phyloP scores from a whole-genome alignment of 2,888 invertebrate genomes.

The Desoria tigrina region DNA sequence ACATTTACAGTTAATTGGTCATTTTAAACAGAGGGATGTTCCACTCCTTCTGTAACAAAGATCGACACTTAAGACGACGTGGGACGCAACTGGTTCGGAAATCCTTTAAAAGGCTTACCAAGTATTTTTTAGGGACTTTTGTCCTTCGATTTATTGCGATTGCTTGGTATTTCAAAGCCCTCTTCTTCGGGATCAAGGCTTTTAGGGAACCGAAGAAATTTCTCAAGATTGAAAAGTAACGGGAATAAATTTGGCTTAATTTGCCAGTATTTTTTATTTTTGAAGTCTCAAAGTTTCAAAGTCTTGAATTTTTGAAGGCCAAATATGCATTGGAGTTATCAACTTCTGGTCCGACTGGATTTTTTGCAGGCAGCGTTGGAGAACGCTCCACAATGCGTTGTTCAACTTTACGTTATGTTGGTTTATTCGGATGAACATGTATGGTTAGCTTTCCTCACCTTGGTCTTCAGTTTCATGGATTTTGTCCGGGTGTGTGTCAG shows the following conservation, averaged over 20 bases:
- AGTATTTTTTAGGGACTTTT: conserved; percentile 47
- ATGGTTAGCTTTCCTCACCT: conserved; percentile 40
- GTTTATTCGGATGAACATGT: conserved; percentile 42
- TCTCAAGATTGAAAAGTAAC: conserved; percentile 40
- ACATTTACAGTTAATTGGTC: neutral
- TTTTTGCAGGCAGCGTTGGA: conserved; percentile 51
- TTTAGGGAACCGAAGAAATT: conserved; percentile 45
- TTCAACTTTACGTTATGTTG: conserved; percentile 46
- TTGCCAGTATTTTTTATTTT: neutral
- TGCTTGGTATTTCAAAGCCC: conserved; percentile 49
- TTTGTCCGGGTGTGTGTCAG: conserved; percentile 47
- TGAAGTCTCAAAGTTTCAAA: neutral
- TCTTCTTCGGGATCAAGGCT: conserved; percentile 46
- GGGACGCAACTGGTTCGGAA: conserved; percentile 36
- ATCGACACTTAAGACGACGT: conserved; percentile 29
- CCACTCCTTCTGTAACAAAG: conserved; percentile 40
- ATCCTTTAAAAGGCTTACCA: conserved; percentile 23
- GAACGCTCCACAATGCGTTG: conserved; percentile 51
- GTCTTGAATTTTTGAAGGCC: conserved; percentile 30
- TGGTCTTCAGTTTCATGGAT: conserved; percentile 47
- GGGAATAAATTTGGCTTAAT: neutral
- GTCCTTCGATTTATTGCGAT: conserved; percentile 48
- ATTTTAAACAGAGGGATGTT: conserved; percentile 30
- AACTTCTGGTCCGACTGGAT: conserved; percentile 46
- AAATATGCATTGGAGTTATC: conserved; percentile 47